Evolutionary conservation across 2,113 vertebrate genomes (phyloP), one percentile per base, ranked within the genome.

Genomic region (Thamnaconus septentrionalis): DNA sequence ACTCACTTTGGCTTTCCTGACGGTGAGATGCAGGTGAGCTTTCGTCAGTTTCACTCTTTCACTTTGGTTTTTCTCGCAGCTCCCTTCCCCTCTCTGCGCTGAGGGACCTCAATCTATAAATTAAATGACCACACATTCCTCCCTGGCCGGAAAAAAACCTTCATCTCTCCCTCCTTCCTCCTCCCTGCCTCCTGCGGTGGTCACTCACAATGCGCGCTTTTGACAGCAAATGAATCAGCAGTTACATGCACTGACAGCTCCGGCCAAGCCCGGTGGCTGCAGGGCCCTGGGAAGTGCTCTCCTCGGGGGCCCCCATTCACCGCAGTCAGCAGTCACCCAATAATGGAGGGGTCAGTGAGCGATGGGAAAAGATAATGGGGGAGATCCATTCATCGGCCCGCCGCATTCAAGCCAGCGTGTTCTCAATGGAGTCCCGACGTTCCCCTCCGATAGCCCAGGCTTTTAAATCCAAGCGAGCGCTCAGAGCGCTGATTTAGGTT

Each of bases 161-260:
- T 31, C 18, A 31, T 61, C 73, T 62, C 58, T 67, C 55, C 69
- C 65, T 53, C 67, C 76, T 85, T 64, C 41, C 59, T 83, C 59
- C 39, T 52, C 70, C 50, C 69, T 56, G 75, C 85, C 86, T 88
- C 85, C 83, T 66, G 79, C 44, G 66, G 86, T 40, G 87, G 72
- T 62, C 57, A 54, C 71, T 85, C 83, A 92, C 88, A 92, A 91
- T 87, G 85, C 87, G 3, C 73, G 81, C 86, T 91, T 92, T 88
- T 88, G 89, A 92, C 90, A 85, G 84, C 89, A 87, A 86, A 87
- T 91, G 87, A 91, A 91, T 91, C 91, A 90, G 88, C 88, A 88
- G 86, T 91, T 92, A 90, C 86, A 88, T 76, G 85, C 83, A 87
- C 82, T 88, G 88, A 90, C 90, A 91, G 89, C 90, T 89, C 84